Percentiles rank a stretch among this genome's conserved stretches.
phyloP scores from a whole-genome alignment of 2,888 invertebrate genomes.

The Epirrita christyi region DNA sequence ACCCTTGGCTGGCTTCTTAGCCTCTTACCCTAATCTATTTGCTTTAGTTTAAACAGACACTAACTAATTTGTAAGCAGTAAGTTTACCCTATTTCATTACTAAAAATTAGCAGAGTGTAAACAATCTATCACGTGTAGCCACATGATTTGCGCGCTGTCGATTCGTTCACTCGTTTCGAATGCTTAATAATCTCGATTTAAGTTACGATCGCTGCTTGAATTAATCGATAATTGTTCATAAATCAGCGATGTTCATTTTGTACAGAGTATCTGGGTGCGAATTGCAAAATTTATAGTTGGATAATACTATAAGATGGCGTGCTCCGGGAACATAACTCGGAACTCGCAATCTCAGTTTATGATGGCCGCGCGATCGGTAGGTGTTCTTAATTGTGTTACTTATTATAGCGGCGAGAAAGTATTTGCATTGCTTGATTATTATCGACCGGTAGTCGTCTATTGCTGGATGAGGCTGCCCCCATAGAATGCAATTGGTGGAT shows the following conservation, averaged over 20 bases:
- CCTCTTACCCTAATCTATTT: too few relatives aligned
- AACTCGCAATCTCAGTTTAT: conserved; percentile 73
- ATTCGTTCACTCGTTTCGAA: conserved; percentile 58
- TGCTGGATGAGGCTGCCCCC: too few relatives aligned
- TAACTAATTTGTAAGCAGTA: too few relatives aligned
- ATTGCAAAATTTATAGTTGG: conserved; percentile 76
- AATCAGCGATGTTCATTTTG: conserved; percentile 83
- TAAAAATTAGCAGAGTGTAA: too few relatives aligned
- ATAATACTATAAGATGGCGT: conserved; percentile 75
- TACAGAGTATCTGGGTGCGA: conserved; percentile 82
- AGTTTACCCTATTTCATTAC: too few relatives aligned
- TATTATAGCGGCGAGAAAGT: conserved; percentile 44
- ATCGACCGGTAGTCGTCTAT: too few relatives aligned
- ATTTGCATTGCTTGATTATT: conserved; percentile 30
- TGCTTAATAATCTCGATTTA: conserved; percentile 78
- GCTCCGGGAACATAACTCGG: conserved; percentile 74
- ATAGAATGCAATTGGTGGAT: too few relatives aligned
- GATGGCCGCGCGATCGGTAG: conserved; percentile 58
- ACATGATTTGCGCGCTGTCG: conserved; percentile 65
- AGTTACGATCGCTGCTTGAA: conserved; percentile 83
- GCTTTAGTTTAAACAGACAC: too few relatives aligned
- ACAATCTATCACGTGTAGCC: conserved; percentile 35
- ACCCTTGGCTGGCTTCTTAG: too few relatives aligned
- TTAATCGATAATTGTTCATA: conserved; percentile 85
- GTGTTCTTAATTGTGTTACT: conserved; percentile 67